Conservation (phyloP, 2,888 invertebrate species). For the Ligdia adustata region DNA sequence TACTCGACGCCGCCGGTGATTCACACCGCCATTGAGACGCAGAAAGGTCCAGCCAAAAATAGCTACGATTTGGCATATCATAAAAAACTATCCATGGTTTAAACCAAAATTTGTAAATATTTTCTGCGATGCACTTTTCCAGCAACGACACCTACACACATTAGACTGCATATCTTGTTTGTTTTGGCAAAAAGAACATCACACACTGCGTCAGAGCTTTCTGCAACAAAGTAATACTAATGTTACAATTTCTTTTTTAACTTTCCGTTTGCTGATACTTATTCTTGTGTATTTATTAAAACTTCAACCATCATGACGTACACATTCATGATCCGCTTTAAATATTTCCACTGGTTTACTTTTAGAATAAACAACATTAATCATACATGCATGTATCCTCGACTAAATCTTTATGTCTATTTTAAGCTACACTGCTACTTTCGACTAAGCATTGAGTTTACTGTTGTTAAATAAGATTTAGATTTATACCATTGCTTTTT, state of each 20-base stretch:
- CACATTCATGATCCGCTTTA: conserved; percentile 28
- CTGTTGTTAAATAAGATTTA: not conserved
- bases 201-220: conserved; percentile 3
- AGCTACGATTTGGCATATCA: conserved; percentile 55
- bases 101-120: conserved; percentile 29
- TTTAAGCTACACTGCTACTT: conserved; percentile 9
- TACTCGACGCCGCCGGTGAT: conserved; percentile 57
- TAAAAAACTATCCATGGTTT: conserved; percentile 45
- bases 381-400: conserved; percentile 13
- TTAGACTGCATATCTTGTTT: conserved; percentile 11
- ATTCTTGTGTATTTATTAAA: conserved; percentile 7
- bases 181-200: conserved; percentile 7
- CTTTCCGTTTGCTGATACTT: conserved; percentile 3
- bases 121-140: conserved; percentile 27
- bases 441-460: conserved; percentile 7
- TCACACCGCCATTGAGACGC: conserved; percentile 68
- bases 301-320: conserved; percentile 24
- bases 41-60: conserved; percentile 61
- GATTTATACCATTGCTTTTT: not conserved
- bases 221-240: conserved; percentile 3
- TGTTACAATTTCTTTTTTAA: conserved; percentile 2
- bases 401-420: conserved; percentile 19
- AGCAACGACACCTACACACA: conserved; percentile 5
- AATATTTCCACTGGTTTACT: conserved; percentile 14
- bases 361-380: conserved; percentile 28